Evolutionary conservation across 2,113 vertebrate genomes (phyloP), one percentile per base, ranked within the genome.

Genomic region (Oryzias woworae): DNA sequence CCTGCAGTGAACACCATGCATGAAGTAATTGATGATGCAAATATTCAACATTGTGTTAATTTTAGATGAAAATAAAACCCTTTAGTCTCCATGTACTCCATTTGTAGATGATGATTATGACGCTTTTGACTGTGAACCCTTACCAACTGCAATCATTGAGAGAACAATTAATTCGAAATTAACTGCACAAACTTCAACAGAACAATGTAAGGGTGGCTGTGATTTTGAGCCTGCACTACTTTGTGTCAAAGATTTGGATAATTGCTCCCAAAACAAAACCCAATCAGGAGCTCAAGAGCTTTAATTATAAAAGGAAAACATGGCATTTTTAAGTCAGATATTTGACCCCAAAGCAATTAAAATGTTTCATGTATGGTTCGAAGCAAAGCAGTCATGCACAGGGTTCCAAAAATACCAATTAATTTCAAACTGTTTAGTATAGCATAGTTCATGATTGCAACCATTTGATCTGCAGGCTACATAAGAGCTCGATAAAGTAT

Each of bases 281-380:
- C 52, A 75, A 80, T 79, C 20, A 69, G 57, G 50, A 44, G 49
- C 62, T 73, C 12, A 16, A 16, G 26, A 44, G 7, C 42, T 66
- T 69, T 20, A 31, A 52, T 14, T 51, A 17, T 62, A 58, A 18
- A 23, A 44, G 44, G 16, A 45, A 53, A 44, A 46, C 65, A 22
- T 20, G n/a, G 47, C 44, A 26, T 23, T 52, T 42, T 46, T 12
- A 57, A 69, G 46, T 67, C 52, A 53, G 7, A 66, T 60, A 58
- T 51, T 36, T 59, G 66, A 85, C 82, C 72, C 68, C 46, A 64
- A 62, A 45, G 49, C 70, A 77, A 73, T 88, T 75, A 78, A 73
- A 75, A 73, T 73, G 57, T 48, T 54, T 46, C 12, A 54, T 36
- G 65, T 43, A 52, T 69, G 67, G 83, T 56, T 71, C 70, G 55